These are phyloP conservation scores for Ceratotherium simum DNA, from an alignment of 2,113 vertebrate species.

Conservation along the genomic window DNA sequence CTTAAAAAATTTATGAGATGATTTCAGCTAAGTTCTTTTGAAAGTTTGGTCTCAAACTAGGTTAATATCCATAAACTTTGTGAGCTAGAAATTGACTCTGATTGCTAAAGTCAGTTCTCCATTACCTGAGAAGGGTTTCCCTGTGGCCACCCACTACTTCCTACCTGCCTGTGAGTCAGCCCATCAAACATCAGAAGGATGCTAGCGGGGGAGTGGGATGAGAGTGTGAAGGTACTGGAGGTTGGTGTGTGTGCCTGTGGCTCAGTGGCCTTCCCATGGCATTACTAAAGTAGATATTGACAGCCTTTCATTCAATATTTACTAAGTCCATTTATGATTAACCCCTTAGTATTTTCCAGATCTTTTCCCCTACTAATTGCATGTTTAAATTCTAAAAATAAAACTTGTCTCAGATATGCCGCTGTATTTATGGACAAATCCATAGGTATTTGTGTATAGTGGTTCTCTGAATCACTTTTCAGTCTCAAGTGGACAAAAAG, in stretches of 20 bases:
- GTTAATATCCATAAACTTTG: slow-evolving; percentile 7
- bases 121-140: background rate
- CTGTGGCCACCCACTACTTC: background rate
- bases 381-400: slow-evolving; percentile 2
- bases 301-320: background rate
- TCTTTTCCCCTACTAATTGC: background rate
- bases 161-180: background rate
- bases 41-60: slow-evolving; percentile 12
- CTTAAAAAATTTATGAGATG: slow-evolving; percentile 46
- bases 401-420: background rate
- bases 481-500: background rate
- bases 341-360: background rate
- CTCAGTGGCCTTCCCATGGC: background rate
- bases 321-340: background rate
- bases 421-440: background rate
- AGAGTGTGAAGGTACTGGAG: background rate
- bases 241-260: background rate
- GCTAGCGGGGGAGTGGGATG: rapidly evolving
- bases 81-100: slow-evolving; percentile 8
- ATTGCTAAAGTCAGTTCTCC: background rate
- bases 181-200: background rate
- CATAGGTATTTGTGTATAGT: background rate
- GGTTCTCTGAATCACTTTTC: background rate
- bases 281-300: background rate
- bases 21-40: slow-evolving; percentile 41